These are phyloP conservation scores for Hyles lineata DNA, from an alignment of 2,888 invertebrate genomes.

Conservation along the genomic window DNA sequence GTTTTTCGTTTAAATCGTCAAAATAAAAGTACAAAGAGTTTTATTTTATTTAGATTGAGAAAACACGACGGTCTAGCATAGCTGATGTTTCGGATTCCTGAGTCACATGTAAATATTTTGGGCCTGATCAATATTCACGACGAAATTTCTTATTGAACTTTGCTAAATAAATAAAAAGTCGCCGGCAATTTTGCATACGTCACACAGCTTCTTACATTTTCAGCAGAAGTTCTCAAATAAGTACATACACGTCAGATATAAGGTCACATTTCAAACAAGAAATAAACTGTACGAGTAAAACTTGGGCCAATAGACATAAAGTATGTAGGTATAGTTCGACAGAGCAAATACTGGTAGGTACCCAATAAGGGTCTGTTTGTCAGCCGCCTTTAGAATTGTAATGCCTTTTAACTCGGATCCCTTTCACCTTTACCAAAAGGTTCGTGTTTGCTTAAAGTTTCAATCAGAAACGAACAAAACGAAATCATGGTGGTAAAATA, in stretches of 20 bases:
- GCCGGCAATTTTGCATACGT: neutral
- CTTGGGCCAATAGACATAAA: conserved; percentile 42
- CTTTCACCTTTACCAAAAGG: conserved; percentile 37
- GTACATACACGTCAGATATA: neutral
- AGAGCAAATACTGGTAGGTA: conserved; percentile 53
- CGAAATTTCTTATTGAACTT: neutral
- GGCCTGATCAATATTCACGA: too few species aligned
- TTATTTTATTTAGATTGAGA: too few species aligned
- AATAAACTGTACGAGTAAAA: neutral
- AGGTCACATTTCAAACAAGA: conserved; percentile 3
- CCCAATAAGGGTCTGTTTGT: conserved; percentile 51
- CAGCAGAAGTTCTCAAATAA: neutral
- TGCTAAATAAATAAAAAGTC: neutral
- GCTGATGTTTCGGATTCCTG: neutral
- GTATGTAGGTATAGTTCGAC: conserved; percentile 47
- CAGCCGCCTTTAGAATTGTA: conserved; percentile 44
- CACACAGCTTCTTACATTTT: neutral
- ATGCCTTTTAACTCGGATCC: conserved; percentile 38
- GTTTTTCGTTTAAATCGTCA: too few species aligned
- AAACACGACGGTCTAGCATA: neutral
- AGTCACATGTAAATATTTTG: neutral
- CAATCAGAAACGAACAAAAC: conserved; percentile 38
- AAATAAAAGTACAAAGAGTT: too few species aligned
- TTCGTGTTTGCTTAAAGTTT: conserved; percentile 40
- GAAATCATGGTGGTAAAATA: conserved; percentile 20